phyloP scores from a whole-genome alignment of 2,888 invertebrate genomes.

The Chirona hameri region DNA sequence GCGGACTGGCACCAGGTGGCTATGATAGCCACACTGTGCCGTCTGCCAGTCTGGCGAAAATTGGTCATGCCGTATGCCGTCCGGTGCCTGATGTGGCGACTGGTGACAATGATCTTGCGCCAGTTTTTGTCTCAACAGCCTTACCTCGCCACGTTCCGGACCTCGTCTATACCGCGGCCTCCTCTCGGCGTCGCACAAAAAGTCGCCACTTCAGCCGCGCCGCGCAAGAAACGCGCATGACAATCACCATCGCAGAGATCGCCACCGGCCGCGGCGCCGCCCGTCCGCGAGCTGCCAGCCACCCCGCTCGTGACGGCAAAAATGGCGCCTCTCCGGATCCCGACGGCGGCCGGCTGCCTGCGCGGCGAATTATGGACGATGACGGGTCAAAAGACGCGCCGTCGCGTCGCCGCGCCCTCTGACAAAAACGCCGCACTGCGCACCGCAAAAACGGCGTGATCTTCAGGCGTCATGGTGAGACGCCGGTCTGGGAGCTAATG shows the following conservation, averaged over 20 bases:
- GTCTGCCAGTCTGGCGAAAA: too few species aligned
- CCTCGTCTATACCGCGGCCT: background rate
- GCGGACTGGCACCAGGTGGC: too few species aligned
- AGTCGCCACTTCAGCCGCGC: background rate
- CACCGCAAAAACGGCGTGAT: background rate
- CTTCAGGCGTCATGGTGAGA: too few species aligned
- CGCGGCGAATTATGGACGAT: background rate
- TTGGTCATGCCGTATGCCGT: too few species aligned
- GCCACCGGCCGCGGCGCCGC: background rate
- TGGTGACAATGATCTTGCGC: too few species aligned
- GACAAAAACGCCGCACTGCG: background rate
- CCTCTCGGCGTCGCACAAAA: background rate
- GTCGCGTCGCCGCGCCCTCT: background rate
- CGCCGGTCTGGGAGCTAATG: too few species aligned
- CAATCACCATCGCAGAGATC: background rate
- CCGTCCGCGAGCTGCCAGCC: background rate
- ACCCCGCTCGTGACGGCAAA: background rate
- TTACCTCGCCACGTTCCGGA: background rate
- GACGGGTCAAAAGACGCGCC: background rate
- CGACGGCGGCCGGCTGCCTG: background rate
- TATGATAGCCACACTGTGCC: too few species aligned
- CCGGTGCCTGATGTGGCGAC: too few species aligned
- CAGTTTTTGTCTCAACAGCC: too few species aligned
- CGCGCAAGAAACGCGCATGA: constrained; percentile 24
- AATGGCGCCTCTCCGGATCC: background rate